Evolutionary conservation across 2,797 vertebrate species (phyloP), one percentile per base, ranked within the genome.

Genomic region (Typhlichthys subterraneus): DNA sequence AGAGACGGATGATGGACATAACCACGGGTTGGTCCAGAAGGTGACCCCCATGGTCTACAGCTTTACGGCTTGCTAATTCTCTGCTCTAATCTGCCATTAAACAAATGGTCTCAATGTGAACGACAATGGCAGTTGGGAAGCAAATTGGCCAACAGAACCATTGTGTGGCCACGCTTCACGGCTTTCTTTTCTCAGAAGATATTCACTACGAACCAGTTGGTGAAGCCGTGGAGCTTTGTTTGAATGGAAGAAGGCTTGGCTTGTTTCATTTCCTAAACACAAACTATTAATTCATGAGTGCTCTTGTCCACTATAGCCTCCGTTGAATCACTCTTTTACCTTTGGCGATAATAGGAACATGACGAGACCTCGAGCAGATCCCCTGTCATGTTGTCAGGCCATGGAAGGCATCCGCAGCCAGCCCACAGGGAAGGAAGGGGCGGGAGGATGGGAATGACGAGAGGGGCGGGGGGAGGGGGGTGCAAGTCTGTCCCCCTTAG

Each of bases 21-120:
- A 86, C 80, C 83, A 81, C 62, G 62, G 81, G 79, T 69, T 49
- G 73, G 73, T 77, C 82, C 82, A 84, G 83, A 89, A 89, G 88
- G 90, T 91, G 90, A 92, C 90, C 83, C 66, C 68, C 19, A 65
- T 64, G 76, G 63, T 76, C 65, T 57, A 14, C 65, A 57, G 79
- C 75, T 88, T 87, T 86, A 84, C 79, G 62, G 67, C 62, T 29
- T 7, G 75, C 83, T 81, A 75, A 53, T 85, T 80, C 75, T 69
- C 76, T 66, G 45, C 72, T 79, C 76, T 82, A 66, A 75, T 83
- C 79, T 69, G 69, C 76, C 72, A 78, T 88, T 87, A 81, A 84
- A 88, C 72, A 82, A 88, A 88, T 77, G 76, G 71, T 64, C 64
- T 77, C 67, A 67, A 65, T 77, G 61, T 65, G 72, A 81, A 56